These are phyloP conservation scores for Agapornis canus DNA, from an alignment of 2,797 vertebrate genomes.

Conservation along the genomic window DNA sequence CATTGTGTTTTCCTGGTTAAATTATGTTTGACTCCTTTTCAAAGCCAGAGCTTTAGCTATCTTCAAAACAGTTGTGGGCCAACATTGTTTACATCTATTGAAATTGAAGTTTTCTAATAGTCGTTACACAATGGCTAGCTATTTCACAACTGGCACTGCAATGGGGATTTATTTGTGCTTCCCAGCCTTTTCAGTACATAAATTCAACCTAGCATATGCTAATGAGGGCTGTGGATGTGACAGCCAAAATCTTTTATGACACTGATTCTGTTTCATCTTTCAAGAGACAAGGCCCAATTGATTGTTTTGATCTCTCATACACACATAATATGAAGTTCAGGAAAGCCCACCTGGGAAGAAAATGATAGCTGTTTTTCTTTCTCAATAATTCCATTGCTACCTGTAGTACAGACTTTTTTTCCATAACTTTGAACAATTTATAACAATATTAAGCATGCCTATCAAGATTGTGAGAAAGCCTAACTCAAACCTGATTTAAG, in stretches of 20 bases:
- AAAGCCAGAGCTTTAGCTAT: not conserved
- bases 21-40: not conserved
- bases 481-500: not conserved
- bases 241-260: not conserved
- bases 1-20: not conserved
- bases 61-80: not conserved
- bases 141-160: not conserved
- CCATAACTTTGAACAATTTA: not conserved
- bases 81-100: not conserved
- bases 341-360: not conserved
- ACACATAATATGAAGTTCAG: not conserved
- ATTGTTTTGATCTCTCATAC: not conserved
- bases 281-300: not conserved
- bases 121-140: not conserved
- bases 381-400: accelerated
- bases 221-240: not conserved
- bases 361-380: not conserved
- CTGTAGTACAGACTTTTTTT: not conserved
- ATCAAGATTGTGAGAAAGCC: not conserved
- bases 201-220: not conserved
- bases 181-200: not conserved
- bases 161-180: not conserved
- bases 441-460: not conserved
- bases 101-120: not conserved
- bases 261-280: not conserved